phyloP scores from a whole-genome alignment of 2,113 vertebrate species.

The Labrus mixtus region DNA sequence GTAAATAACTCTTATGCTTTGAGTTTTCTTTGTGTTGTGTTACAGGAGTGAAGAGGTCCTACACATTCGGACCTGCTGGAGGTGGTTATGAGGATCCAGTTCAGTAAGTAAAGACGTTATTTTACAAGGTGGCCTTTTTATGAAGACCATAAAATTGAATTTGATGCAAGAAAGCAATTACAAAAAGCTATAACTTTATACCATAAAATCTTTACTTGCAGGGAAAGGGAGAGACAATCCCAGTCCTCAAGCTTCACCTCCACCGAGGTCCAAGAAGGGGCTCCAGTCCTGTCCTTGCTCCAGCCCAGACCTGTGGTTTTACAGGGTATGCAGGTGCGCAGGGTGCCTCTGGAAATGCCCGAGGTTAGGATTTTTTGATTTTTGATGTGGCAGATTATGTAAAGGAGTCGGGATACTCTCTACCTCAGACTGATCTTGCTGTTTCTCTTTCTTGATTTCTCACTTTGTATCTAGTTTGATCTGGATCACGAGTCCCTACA shows the following conservation, averaged over 20 bases:
- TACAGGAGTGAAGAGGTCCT: constrained; percentile 90
- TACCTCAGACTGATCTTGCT: neutral
- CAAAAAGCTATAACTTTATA: neutral
- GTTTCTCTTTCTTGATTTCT: constrained; percentile 2
- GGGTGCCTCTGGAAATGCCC: constrained; percentile 90
- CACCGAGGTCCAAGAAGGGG: constrained; percentile 88
- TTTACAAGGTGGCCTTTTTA: neutral
- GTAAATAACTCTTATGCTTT: neutral
- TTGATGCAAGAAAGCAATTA: neutral
- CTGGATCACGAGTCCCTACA: constrained; percentile 92
- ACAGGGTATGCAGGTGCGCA: constrained; percentile 93
- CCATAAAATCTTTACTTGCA: constrained; percentile 41
- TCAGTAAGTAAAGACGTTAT: constrained; percentile 78
- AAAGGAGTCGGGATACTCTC: neutral
- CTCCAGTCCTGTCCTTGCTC: constrained; percentile 85
- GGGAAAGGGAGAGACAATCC: constrained; percentile 89
- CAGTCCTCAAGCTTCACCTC: constrained; percentile 94
- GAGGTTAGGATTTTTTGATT: constrained; percentile 68
- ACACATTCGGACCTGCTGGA: constrained; percentile 90
- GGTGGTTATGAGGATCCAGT: constrained; percentile 93
- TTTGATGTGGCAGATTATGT: constrained; percentile 7
- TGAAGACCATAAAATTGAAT: neutral
- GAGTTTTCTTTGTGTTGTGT: constrained; percentile 17
- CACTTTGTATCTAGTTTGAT: constrained; percentile 84
- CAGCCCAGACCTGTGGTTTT: constrained; percentile 89